Conservation (phyloP, 2,113 vertebrate genomes). For the Mesitornis unicolor region DNA sequence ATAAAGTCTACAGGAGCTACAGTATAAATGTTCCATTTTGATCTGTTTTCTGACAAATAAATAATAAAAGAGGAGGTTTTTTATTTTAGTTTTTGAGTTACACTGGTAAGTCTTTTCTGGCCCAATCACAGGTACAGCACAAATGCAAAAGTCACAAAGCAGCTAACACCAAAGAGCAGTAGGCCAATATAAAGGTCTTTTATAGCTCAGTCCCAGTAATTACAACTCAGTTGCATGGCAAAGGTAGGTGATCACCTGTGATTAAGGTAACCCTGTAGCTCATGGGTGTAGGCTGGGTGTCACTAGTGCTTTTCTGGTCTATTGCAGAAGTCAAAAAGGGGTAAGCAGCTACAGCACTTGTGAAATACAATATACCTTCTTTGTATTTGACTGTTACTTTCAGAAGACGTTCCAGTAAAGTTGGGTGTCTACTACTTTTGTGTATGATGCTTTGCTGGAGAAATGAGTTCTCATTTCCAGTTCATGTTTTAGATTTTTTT, state of each 20-base stretch:
- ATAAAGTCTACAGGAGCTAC: neutral
- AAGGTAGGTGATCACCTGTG: neutral
- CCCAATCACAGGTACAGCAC: neutral
- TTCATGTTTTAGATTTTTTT: neutral
- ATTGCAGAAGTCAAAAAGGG: neutral
- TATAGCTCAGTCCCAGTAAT: neutral
- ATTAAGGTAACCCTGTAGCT: neutral
- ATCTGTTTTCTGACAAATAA: neutral
- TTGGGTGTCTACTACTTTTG: neutral
- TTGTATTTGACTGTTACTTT: neutral
- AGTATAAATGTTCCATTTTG: neutral
- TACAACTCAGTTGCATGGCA: neutral
- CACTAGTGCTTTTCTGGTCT: neutral
- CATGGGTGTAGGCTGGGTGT: neutral
- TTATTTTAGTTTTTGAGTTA: neutral
- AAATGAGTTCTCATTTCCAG: neutral
- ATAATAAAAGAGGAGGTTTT: neutral
- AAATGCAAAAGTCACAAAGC: neutral
- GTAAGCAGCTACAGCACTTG: rapidly evolving
- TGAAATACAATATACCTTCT: neutral
- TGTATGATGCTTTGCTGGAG: neutral
- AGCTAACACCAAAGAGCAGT: neutral
- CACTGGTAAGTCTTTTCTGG: neutral
- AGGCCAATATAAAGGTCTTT: neutral
- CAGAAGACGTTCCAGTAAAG: neutral